Conservation (phyloP, 2,113 vertebrate species). For the Aegotheles bennettii region DNA sequence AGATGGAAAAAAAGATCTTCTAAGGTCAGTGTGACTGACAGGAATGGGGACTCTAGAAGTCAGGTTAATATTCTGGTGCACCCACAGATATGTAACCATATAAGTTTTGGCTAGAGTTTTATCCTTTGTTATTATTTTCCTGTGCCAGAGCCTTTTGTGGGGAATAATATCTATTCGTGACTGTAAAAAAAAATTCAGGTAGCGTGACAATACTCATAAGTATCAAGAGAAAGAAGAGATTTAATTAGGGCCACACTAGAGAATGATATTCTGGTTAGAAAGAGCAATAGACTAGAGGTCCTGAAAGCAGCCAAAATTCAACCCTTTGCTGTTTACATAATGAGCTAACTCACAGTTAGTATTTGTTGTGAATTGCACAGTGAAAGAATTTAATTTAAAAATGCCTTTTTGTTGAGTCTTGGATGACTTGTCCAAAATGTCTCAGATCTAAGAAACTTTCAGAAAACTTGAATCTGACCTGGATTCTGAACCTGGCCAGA, state of each 20-base stretch:
- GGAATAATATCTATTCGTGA: neutral
- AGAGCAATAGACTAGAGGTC: neutral
- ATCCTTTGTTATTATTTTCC: neutral
- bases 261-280: neutral
- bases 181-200: neutral
- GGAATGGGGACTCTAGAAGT: neutral
- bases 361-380: constrained; percentile 31
- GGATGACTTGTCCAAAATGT: constrained; percentile 4
- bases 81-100: neutral
- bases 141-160: neutral
- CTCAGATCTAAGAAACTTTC: constrained; percentile 18
- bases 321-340: constrained; percentile 11
- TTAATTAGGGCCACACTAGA: neutral
- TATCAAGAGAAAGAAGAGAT: neutral
- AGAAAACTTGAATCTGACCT: constrained; percentile 25
- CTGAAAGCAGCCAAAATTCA: constrained; percentile 1
- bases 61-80: neutral
- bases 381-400: constrained; percentile 35
- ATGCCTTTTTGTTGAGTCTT: constrained; percentile 52
- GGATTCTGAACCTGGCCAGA: neutral
- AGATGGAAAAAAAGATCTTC: neutral
- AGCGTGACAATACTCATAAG: neutral
- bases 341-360: constrained; percentile 13
- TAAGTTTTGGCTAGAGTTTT: neutral
- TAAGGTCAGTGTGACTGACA: neutral